Evolutionary conservation across 2,888 invertebrate genomes (phyloP).

Genomic region (Ptychoptera contaminata): DNA sequence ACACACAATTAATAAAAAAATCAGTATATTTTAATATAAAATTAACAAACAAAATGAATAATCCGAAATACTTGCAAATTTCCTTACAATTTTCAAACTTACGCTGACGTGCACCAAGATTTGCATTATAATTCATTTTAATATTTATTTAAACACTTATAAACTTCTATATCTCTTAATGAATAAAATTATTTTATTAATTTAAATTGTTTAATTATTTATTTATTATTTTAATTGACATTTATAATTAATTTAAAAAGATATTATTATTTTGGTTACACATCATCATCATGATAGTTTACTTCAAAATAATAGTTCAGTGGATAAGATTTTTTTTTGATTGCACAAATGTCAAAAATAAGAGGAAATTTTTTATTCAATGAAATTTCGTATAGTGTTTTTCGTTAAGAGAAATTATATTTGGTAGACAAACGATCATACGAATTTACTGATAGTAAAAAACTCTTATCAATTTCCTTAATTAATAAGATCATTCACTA

Average conservation of each 20-base stretch:
- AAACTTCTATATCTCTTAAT: no score
- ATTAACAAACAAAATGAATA: no score
- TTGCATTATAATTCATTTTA: conserved; percentile 27
- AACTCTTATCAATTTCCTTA: no score
- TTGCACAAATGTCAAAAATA: no score
- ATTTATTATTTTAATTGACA: not conserved
- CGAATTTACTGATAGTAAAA: no score
- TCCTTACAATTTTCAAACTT: conserved; percentile 29
- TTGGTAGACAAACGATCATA: no score
- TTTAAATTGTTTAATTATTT: not conserved
- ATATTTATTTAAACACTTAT: not conserved
- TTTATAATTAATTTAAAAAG: conserved; percentile 5
- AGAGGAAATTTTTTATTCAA: no score
- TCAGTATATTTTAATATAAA: no score
- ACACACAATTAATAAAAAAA: no score
- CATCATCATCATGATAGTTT: conserved; percentile 15
- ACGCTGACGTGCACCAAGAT: conserved; percentile 26
- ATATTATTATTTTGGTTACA: conserved; percentile 10
- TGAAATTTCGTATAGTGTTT: no score
- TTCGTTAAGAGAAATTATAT: no score
- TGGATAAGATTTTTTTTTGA: not conserved
- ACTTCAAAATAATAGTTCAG: conserved; percentile 5
- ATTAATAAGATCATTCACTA: no score
- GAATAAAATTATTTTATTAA: not conserved
- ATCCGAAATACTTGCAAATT: conserved; percentile 20